These are phyloP conservation scores for Lerema accius DNA, from an alignment of 1,140 invertebrate genomes.

Conservation along the genomic window DNA sequence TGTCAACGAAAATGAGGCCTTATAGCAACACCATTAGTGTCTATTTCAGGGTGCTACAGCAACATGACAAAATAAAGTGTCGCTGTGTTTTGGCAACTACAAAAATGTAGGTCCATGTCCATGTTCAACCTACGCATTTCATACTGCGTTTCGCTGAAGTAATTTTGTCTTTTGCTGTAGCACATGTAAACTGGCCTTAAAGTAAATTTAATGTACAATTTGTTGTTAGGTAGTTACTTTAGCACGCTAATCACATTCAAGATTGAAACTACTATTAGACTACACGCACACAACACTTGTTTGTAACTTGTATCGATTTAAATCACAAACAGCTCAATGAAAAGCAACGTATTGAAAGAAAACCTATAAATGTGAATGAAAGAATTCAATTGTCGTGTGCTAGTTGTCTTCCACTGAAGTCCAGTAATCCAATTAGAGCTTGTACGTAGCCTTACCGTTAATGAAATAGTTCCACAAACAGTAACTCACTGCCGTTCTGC, in stretches of 20 bases:
- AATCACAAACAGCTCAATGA: no score
- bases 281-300: no score
- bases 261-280: background rate
- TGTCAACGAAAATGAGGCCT: slow-evolving; percentile 1
- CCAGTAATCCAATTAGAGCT: slow-evolving; percentile 15
- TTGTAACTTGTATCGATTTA: no score
- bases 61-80: no score
- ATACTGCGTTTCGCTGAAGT: no score
- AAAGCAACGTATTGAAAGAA: background rate
- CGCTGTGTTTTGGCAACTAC: no score
- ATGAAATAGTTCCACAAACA: slow-evolving; percentile 22
- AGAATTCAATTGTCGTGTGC: background rate
- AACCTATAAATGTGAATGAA: background rate
- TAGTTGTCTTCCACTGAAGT: background rate
- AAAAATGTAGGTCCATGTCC: no score
- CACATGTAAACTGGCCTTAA: no score
- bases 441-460: slow-evolving; percentile 9
- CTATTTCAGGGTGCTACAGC: no score
- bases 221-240: slow-evolving; percentile 18
- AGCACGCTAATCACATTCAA: slow-evolving; percentile 5
- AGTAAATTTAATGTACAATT: slow-evolving; percentile 14
- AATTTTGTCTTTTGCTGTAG: no score
- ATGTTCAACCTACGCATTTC: no score
- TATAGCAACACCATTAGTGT: no score
- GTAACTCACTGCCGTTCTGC: slow-evolving; percentile 46